phyloP scores from a whole-genome alignment of 2,113 vertebrate species.

The Tyto alba region DNA sequence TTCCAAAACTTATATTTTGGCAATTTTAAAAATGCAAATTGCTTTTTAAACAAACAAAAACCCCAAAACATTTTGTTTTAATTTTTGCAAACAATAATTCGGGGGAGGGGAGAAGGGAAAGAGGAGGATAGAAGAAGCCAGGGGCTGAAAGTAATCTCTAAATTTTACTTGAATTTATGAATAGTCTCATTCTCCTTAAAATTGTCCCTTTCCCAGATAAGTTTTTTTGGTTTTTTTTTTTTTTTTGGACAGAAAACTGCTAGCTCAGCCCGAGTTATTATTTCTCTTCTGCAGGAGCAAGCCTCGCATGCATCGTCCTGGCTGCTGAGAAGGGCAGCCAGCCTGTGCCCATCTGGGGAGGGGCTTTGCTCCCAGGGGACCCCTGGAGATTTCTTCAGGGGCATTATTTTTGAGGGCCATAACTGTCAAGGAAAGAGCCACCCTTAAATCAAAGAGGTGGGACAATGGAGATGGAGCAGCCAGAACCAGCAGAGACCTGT shows the following conservation, averaged over 20 bases:
- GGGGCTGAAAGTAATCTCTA: conserved; percentile 39
- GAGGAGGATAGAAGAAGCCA: neutral
- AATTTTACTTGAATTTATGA: conserved; percentile 42
- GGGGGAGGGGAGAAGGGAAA: neutral
- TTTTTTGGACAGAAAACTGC: neutral
- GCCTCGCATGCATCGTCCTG: accelerated
- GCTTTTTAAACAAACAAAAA: conserved; percentile 51
- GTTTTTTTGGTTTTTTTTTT: neutral
- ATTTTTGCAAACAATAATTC: conserved; percentile 60
- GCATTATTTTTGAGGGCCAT: neutral
- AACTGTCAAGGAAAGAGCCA: neutral
- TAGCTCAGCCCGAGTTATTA: neutral
- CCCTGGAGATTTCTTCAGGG: neutral
- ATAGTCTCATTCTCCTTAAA: neutral
- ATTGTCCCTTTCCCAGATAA: neutral
- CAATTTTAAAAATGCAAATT: conserved; percentile 52
- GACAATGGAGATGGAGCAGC: neutral
- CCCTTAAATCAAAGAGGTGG: neutral
- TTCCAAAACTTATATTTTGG: conserved; percentile 61
- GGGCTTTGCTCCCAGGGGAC: neutral
- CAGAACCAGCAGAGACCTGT: neutral
- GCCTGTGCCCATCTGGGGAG: accelerated
- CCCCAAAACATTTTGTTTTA: conserved; percentile 57
- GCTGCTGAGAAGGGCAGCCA: neutral
- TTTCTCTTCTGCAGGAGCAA: neutral